Evolutionary conservation across 2,797 vertebrate species (phyloP).

Genomic region (Liasis olivaceus): DNA sequence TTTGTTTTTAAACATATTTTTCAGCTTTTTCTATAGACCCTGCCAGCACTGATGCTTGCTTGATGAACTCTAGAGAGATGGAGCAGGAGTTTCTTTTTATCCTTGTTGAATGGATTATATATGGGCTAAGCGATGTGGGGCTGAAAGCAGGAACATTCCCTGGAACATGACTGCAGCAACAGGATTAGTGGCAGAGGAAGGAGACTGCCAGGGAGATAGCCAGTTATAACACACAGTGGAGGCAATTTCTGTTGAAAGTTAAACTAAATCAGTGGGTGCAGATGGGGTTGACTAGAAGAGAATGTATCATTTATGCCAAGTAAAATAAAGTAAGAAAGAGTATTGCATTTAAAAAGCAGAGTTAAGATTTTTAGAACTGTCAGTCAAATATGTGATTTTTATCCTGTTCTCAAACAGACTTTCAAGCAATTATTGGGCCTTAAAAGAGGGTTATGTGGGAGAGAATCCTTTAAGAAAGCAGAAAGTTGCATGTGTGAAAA

Average conservation of each 20-base stretch:
- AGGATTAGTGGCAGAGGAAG: conserved; percentile 2
- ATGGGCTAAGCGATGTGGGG: neutral
- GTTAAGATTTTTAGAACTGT: neutral
- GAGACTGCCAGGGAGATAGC: neutral
- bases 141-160: neutral
- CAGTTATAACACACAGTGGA: rapidly evolving
- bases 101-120: neutral
- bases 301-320: neutral
- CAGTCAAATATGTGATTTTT: neutral
- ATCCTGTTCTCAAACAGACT: conserved; percentile 34
- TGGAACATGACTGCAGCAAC: neutral
- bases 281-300: neutral
- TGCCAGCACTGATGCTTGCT: conserved; percentile 3
- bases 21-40: neutral
- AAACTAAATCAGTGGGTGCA: neutral
- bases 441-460: conserved; percentile 68
- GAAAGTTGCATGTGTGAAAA: conserved; percentile 59
- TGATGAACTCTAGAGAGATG: neutral
- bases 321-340: neutral
- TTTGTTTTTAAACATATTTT: neutral
- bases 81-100: neutral
- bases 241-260: neutral
- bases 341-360: neutral
- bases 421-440: conserved; percentile 79
- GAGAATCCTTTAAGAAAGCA: conserved; percentile 49